Percentiles rank a stretch among this genome's conserved stretches.
phyloP scores from a whole-genome alignment of 2,888 invertebrate species.

The Reticulitermes lucifugus region DNA sequence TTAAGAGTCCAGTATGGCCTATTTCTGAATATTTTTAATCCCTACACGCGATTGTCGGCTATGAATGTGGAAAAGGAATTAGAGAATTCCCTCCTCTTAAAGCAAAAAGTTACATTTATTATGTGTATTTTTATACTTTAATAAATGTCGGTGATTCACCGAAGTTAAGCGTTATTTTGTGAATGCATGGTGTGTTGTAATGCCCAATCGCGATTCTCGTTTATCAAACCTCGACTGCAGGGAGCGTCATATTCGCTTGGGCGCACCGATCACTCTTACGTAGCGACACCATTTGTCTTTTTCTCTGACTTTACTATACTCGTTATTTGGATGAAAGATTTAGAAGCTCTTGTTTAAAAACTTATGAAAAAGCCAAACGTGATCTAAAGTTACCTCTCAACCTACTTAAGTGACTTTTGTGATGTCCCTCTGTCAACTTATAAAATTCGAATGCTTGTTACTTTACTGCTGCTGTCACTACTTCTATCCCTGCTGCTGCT shows the following conservation, averaged over 20 bases:
- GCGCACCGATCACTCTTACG: constrained; percentile 32
- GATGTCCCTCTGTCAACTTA: too few species aligned
- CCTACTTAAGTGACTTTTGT: background rate
- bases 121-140: background rate
- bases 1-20: too few species aligned
- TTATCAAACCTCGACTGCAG: constrained; percentile 36
- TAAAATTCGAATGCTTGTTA: too few species aligned
- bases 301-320: background rate
- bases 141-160: background rate
- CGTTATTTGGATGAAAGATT: constrained; percentile 32
- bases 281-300: constrained; percentile 39
- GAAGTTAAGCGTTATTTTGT: background rate
- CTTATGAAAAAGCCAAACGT: background rate
- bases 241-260: constrained; percentile 31
- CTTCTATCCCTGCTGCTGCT: too few species aligned
- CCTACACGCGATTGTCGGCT: too few species aligned
- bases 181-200: constrained; percentile 27
- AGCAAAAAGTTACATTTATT: background rate
- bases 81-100: background rate
- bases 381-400: background rate
- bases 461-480: too few species aligned
- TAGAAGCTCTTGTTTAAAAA: constrained; percentile 12
- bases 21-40: too few species aligned
- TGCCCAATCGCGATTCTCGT: constrained; percentile 33
- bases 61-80: background rate